These are phyloP conservation scores for Pachyseris speciosa DNA, from an alignment of 64 coral and sea anemone species.

Conservation along the genomic window DNA sequence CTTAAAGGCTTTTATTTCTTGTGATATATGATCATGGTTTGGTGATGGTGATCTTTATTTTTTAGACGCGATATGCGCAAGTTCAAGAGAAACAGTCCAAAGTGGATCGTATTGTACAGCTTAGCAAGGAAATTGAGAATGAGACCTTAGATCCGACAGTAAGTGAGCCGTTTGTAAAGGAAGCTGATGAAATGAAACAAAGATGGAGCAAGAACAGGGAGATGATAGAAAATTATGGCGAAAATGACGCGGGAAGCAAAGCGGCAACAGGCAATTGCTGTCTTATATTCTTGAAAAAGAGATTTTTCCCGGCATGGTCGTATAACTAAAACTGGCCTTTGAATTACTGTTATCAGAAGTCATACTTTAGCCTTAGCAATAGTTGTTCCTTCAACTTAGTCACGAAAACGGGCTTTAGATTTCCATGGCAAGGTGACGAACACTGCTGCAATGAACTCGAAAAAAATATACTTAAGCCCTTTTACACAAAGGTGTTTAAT, in stretches of 20 bases:
- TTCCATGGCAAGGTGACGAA: no score
- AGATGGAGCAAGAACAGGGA: constrained; percentile 19
- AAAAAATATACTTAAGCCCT: no score
- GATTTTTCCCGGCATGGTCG: not conserved
- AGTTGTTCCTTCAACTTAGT: no score
- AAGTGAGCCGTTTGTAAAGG: not conserved
- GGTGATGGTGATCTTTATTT: not conserved
- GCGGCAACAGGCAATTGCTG: not conserved
- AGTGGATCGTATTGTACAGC: constrained; percentile 55
- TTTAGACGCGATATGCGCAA: constrained; percentile 72
- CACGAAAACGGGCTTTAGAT: no score
- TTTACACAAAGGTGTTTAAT: no score
- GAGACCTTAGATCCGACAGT: constrained; percentile 8
- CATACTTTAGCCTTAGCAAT: no score
- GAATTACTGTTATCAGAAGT: no score
- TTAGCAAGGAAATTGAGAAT: constrained; percentile 57
- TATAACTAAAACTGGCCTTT: not conserved
- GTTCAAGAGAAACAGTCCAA: constrained; percentile 60
- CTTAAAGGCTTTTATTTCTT: no score
- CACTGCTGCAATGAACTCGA: no score
- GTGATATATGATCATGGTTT: no score
- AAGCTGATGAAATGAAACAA: not conserved
- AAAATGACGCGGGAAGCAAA: not conserved
- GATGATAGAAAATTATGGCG: constrained; percentile 21
- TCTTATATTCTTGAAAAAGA: constrained; percentile 2